Evolutionary conservation across 37 sponge, comb jelly and placozoan genomes (phyloP).

Genomic region (Cladorhizidae sp.): DNA sequence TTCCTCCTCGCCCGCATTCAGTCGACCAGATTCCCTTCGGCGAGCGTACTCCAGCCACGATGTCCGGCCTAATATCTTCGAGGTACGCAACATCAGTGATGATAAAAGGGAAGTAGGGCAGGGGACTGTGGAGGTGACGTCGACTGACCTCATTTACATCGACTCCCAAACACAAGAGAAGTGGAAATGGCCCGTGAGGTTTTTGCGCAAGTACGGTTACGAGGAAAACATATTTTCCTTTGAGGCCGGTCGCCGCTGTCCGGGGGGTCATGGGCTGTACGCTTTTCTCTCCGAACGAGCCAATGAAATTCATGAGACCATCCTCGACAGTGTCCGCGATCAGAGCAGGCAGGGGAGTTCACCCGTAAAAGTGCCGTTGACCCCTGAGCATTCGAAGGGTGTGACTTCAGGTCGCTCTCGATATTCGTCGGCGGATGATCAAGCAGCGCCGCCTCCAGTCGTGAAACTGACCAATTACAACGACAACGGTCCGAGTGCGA

Average conservation of each 20-base stretch:
- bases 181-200: slow-evolving; percentile 81
- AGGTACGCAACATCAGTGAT: slow-evolving; percentile 62
- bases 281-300: slow-evolving; percentile 70
- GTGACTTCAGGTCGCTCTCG: too few species aligned
- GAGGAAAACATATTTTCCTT: slow-evolving; percentile 80
- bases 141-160: slow-evolving; percentile 44
- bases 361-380: too few species aligned
- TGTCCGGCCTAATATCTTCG: slow-evolving; percentile 36
- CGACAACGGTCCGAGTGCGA: too few species aligned
- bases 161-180: slow-evolving; percentile 35
- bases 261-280: slow-evolving; percentile 74
- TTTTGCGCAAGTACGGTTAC: slow-evolving; percentile 77
- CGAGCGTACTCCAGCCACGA: slow-evolving; percentile 7
- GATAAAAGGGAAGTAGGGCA: slow-evolving; percentile 20
- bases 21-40: slow-evolving; percentile 3
- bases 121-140: slow-evolving; percentile 65
- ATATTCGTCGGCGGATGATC: too few species aligned
- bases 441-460: too few species aligned
- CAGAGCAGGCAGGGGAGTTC: too few species aligned
- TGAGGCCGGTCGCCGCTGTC: slow-evolving; percentile 86
- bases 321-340: not conserved
- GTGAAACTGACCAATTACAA: too few species aligned
- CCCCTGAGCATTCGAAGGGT: too few species aligned
- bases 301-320: slow-evolving; percentile 22
- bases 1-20: not conserved